A percentile compares a stretch with the other conserved stretches of the same genome.
phyloP scores from a whole-genome alignment of 2,888 invertebrate species.

The Hypsopygia costalis region DNA sequence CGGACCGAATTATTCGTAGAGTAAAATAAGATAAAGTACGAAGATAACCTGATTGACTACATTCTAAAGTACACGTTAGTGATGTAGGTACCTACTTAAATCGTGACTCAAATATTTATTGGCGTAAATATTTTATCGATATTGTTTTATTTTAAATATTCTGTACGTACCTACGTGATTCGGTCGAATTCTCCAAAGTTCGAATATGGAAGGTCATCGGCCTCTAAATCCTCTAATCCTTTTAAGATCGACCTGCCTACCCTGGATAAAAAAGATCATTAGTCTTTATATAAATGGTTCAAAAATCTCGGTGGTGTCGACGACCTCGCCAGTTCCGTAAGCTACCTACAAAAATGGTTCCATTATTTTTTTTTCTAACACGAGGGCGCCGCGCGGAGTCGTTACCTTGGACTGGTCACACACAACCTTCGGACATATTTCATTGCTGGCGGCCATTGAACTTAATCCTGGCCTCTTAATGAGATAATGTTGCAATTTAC shows the following conservation, averaged over 20 bases:
- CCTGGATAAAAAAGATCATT: conserved; percentile 25
- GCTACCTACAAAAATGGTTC: conserved; percentile 25
- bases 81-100: background rate
- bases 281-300: conserved; percentile 28
- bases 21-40: too few relatives aligned
- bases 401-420: conserved; percentile 49
- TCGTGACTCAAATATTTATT: background rate
- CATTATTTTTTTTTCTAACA: conserved; percentile 39
- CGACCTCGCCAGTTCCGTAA: conserved; percentile 51
- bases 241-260: conserved; percentile 22
- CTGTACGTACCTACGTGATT: conserved; percentile 3
- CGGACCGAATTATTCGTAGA: too few relatives aligned
- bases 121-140: conserved; percentile 3
- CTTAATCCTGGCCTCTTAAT: conserved; percentile 35
- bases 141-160: conserved; percentile 7
- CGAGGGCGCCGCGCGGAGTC: conserved; percentile 44
- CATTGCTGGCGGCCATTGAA: conserved; percentile 63
- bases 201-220: conserved; percentile 38
- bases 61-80: conserved; percentile 1
- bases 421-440: conserved; percentile 63
- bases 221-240: conserved; percentile 26
- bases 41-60: background rate
- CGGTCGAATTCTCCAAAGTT: conserved; percentile 34
- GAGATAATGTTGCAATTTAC: conserved; percentile 25
- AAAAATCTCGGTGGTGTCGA: conserved; percentile 40